Evolutionary conservation across 2,888 invertebrate genomes (phyloP).

Genomic region (Polymixis lichenea): DNA sequence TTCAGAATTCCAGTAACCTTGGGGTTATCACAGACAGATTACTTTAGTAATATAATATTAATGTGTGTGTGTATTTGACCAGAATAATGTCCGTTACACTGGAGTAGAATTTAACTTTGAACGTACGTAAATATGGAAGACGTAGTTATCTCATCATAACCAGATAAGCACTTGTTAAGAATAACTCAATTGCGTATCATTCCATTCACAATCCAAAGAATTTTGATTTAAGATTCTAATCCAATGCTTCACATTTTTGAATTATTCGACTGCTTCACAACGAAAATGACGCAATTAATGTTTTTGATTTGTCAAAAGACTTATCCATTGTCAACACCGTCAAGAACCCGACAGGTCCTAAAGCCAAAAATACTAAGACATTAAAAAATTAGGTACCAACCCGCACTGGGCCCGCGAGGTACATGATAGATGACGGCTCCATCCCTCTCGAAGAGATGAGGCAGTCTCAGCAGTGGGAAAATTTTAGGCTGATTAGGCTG

Average conservation of each 20-base stretch:
- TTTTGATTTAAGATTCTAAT: neutral
- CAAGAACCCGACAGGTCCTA: neutral
- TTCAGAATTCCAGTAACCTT: slow-evolving; percentile 19
- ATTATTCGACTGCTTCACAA: neutral
- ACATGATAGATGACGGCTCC: neutral
- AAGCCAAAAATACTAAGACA: neutral
- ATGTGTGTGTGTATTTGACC: neutral
- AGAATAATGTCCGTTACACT: neutral
- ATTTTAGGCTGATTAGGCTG: neutral
- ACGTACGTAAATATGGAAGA: neutral
- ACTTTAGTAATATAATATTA: neutral
- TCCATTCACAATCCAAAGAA: neutral
- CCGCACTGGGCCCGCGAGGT: neutral
- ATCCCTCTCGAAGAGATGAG: too few species aligned
- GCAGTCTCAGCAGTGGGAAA: too few species aligned
- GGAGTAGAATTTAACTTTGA: neutral
- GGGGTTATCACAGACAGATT: slow-evolving; percentile 16
- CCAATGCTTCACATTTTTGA: neutral
- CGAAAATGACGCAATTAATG: neutral
- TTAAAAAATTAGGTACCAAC: neutral
- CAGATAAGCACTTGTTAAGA: neutral
- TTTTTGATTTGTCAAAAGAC: neutral
- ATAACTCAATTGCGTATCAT: neutral
- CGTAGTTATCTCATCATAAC: neutral
- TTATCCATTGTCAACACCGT: neutral